phyloP scores from a whole-genome alignment of 2,113 vertebrate species.

The Vulpes ferrilata region DNA sequence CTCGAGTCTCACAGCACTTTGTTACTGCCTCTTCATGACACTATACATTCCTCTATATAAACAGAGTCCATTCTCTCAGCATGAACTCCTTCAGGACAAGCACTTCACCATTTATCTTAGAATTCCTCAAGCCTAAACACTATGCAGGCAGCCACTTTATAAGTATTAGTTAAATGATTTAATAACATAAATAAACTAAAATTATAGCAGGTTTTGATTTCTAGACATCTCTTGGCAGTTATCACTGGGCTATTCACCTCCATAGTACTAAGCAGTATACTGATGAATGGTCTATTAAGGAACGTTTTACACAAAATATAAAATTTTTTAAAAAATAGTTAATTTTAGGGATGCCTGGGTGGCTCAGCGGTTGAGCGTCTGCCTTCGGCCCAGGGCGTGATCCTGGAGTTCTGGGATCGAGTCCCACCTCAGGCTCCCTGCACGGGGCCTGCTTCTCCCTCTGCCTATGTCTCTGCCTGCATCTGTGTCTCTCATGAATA shows the following conservation, averaged over 20 bases:
- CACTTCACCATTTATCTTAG: neutral
- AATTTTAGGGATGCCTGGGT: no score
- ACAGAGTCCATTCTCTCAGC: neutral
- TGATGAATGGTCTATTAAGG: neutral
- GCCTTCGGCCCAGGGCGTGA: no score
- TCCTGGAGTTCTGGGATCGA: no score
- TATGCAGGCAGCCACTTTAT: neutral
- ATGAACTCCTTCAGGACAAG: neutral
- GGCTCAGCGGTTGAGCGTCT: no score
- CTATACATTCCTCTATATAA: neutral
- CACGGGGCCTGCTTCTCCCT: no score
- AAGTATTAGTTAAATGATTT: slow-evolving; percentile 44
- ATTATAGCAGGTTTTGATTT: slow-evolving; percentile 7
- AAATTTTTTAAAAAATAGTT: no score
- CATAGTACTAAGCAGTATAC: neutral
- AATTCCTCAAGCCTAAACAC: slow-evolving; percentile 22
- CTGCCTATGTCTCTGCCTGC: no score
- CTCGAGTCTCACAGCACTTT: neutral
- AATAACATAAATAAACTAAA: slow-evolving; percentile 38
- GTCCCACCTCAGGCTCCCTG: no score
- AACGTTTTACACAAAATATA: neutral
- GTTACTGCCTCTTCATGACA: neutral
- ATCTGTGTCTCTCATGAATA: no score
- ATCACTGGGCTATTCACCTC: slow-evolving; percentile 21
- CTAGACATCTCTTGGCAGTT: neutral